phyloP scores from a whole-genome alignment of 2,113 vertebrate species.

The Pantherophis guttatus region DNA sequence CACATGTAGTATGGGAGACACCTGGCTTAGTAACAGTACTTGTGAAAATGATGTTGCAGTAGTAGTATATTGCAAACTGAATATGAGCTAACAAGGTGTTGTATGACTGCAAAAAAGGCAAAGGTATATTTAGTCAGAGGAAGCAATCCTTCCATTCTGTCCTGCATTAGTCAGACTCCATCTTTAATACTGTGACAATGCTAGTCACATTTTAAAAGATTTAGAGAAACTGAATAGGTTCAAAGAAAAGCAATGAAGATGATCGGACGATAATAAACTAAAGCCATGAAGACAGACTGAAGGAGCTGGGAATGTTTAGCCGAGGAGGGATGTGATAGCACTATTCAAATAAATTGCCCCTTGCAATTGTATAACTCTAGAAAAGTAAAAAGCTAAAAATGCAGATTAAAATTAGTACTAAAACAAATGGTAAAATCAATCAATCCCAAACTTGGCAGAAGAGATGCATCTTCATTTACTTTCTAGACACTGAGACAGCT shows the following conservation, averaged over 20 bases:
- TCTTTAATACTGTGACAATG: neutral
- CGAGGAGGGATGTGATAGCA: neutral
- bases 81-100: neutral
- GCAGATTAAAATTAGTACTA: neutral
- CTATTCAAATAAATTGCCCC: neutral
- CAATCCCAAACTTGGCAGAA: neutral
- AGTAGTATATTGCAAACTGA: neutral
- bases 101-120: neutral
- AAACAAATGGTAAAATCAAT: neutral
- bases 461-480: neutral
- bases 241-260: neutral
- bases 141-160: neutral
- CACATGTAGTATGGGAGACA: neutral
- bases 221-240: neutral
- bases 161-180: neutral
- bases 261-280: neutral
- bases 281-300: neutral
- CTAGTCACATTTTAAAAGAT: neutral
- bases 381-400: neutral
- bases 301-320: neutral
- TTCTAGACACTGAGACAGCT: neutral
- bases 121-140: neutral
- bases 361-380: neutral
- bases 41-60: neutral
- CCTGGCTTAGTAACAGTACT: neutral